Base-by-base conservation (phyloP, 1,140 invertebrate genomes). In the Proales similis region DNA sequence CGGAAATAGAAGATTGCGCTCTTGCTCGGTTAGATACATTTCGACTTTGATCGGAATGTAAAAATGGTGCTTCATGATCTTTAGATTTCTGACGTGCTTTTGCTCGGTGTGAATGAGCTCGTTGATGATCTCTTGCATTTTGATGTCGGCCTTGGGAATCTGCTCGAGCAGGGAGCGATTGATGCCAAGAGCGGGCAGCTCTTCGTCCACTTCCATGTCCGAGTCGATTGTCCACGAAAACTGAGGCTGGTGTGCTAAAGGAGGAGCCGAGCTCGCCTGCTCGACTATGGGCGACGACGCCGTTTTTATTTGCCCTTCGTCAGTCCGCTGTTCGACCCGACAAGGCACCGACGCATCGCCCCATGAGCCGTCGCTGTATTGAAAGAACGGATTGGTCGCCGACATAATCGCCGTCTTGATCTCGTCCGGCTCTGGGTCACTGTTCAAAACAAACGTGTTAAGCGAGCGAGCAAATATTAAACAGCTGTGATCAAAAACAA, bases 101-200 rank as follows among this genome's bases (percentile, higher is more conserved):
- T 49, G 47, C 26, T 63, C 62, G 12, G 62, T 51, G 30, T 63
- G 48, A 43, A 49, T 42, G 14, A 63, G 45, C 17, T 63, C 62
- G 26, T 61, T 61, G n/a, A 61, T 61, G 3, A 45, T 36, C 38
- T 45, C 39, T 61, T 61, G 57, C 19, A 36, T 45, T 46, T 61
- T 61, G 2, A 57, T 57, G 29, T 57, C 33, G 19, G 39, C 45
- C 1, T 42, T 22, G 14, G 51, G 39, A 19, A 57, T 29, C 32
- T 57, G 36, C 45, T 57, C 51, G n/a, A 57, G 22, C 19, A 9
- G 27, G 9, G 29, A 24, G 19, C 32, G 29, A 6, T 38, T 24
- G 3, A 29, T 42, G 12, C 26, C 32, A 17, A 57, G 27, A 29
- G 17, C 45, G 7, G 51, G 51, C 17, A 57, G 20, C 32, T 57